Conservation (phyloP, 2,888 invertebrate species). For the Drosophila anomalata region DNA sequence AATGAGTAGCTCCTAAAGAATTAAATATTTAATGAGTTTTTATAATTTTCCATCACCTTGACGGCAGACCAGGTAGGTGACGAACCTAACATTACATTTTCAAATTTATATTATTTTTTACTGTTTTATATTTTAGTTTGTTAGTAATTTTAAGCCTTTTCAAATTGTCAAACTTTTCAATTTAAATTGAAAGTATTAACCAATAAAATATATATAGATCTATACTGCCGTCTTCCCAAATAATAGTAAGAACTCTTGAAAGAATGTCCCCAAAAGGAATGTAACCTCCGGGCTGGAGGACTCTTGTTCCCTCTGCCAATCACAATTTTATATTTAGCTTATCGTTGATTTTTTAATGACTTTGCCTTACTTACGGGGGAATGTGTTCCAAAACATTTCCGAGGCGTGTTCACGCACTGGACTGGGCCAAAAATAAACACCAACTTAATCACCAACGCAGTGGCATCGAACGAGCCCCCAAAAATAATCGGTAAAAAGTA, state of each 20-base stretch:
- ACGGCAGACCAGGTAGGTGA: too few species aligned
- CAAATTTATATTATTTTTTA: too few species aligned
- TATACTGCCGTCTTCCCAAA: too few species aligned
- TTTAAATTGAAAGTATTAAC: neutral
- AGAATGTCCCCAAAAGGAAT: too few species aligned
- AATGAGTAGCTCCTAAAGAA: too few species aligned
- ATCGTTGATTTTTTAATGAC: conserved; percentile 43
- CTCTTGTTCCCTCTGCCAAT: conserved; percentile 28
- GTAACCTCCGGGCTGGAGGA: neutral
- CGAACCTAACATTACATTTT: too few species aligned
- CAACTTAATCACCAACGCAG: conserved; percentile 60
- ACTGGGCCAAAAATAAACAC: conserved; percentile 46
- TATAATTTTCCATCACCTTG: too few species aligned
- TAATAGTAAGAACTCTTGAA: too few species aligned
- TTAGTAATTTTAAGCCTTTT: neutral
- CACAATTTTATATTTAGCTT: conserved; percentile 58
- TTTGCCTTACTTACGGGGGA: conserved; percentile 66
- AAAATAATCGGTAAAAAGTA: conserved; percentile 53
- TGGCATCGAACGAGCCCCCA: conserved; percentile 68
- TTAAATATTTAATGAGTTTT: too few species aligned
- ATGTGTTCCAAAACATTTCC: conserved; percentile 40
- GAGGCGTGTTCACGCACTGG: conserved; percentile 57
- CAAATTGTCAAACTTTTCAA: neutral
- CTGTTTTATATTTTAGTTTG: too few species aligned
- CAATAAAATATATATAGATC: neutral